Conservation (phyloP, 2,888 invertebrate genomes). For the Drosophila tanythrix region DNA sequence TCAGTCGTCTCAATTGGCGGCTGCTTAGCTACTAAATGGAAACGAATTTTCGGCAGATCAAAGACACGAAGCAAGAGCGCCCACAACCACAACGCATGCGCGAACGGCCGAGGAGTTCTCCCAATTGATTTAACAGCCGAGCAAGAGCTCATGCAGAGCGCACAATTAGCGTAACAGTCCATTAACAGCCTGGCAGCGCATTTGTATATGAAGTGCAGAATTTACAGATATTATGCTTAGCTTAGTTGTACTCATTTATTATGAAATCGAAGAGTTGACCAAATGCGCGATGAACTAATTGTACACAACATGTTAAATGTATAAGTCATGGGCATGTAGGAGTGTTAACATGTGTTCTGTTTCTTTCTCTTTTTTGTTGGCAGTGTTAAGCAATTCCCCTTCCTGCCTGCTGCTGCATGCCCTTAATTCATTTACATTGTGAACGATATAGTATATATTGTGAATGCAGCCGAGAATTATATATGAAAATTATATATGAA, state of each 20-base stretch:
- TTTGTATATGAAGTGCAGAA: neutral
- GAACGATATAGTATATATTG: neutral
- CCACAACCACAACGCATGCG: neutral
- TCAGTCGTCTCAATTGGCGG: neutral
- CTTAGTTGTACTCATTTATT: constrained; percentile 2
- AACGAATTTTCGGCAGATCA: neutral
- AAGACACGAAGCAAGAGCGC: neutral
- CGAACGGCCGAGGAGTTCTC: neutral
- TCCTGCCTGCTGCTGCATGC: constrained; percentile 2
- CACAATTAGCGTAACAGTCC: neutral
- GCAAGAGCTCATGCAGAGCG: neutral
- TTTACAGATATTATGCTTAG: neutral
- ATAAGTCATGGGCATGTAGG: constrained; percentile 8
- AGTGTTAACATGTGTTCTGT: neutral
- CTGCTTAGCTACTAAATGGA: neutral
- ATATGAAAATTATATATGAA: constrained; percentile 35
- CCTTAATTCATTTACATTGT: constrained; percentile 6
- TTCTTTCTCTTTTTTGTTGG: constrained; percentile 28
- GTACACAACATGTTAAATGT: constrained; percentile 1
- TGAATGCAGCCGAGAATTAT: constrained; percentile 47
- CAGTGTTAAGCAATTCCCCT: constrained; percentile 40
- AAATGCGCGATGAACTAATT: constrained; percentile 25
- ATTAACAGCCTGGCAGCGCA: neutral
- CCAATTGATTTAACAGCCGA: neutral
- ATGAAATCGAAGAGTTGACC: constrained; percentile 33